Conservation (phyloP, 1,140 invertebrate species). For the Goniozus legneri region DNA sequence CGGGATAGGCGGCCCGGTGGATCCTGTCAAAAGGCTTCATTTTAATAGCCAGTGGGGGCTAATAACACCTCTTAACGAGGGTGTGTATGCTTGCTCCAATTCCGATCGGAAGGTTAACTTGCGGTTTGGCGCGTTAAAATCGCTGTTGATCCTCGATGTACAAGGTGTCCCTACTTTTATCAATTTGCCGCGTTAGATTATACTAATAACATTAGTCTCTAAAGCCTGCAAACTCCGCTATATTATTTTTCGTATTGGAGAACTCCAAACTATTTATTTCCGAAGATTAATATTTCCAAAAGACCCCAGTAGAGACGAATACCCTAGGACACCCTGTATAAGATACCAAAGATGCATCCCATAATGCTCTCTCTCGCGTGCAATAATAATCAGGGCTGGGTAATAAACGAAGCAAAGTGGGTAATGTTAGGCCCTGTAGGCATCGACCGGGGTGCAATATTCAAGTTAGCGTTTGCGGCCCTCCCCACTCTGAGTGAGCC, state of each 20-base stretch:
- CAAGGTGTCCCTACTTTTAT: no score
- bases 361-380: background rate
- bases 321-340: no score
- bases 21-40: background rate
- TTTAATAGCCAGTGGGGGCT: background rate
- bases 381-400: constrained; percentile 21
- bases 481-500: background rate
- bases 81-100: background rate
- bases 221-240: no score
- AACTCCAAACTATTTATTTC: no score
- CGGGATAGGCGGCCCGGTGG: background rate
- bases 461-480: constrained; percentile 18
- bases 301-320: no score
- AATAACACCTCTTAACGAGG: background rate
- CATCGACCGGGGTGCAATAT: constrained; percentile 17
- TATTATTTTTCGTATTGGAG: no score
- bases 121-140: no score
- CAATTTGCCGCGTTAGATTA: no score
- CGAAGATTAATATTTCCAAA: no score
- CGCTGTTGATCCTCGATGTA: no score
- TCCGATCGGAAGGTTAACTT: no score
- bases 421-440: constrained; percentile 23
- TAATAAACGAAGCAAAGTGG: constrained; percentile 29
- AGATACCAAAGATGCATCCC: background rate
- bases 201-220: no score